Base-by-base conservation (phyloP, 1,140 invertebrate species). In the Drosophila pseudoobscura region DNA sequence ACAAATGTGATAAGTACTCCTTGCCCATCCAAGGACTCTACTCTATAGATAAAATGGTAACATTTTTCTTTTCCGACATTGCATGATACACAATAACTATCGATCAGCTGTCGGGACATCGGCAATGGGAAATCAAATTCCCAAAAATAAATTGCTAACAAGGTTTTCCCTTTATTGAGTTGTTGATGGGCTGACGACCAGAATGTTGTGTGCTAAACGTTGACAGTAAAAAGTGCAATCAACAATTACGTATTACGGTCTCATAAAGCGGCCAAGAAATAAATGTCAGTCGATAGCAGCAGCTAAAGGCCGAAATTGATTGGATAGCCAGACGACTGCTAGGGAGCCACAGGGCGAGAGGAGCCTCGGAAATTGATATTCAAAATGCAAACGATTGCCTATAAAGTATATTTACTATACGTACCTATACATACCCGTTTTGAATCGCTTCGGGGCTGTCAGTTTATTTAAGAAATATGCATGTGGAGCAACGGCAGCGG, bases 251-350 rank as follows among this genome's bases (percentile, higher is more conserved):
- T 58, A 70, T 80, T 85, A 78, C 68, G 83, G 83, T 88, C 83
- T 88, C 79, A 88, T 88, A 89, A 87, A 53, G 83, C 84, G 68
- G 76, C 83, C 83, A 80, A 68, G 66, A 87, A 88, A 88, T 88
- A 89, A 88, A 88, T 70, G 84, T 84, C 79, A 84, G 76, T 87
- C 66, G 61, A 61, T 73, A 73, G 72, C 51, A 53, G 51, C 26
- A 17, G 51, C 57, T 29, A 60, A 72, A 63, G 41, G 55, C 39
- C 56, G 52, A 61, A 85, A 80, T 78, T 80, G 78, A 80, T 85
- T 77, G 83, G 57, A 61, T 53, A 47, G 59, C 50, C 43, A 60
- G 50, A 39, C 43, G 43, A 62, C 43, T 13, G 44, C 3, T 3
- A 26, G 24, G 29, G 20, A 20, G 20, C 20, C 20, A 20, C 7